phyloP scores from a whole-genome alignment of 53 echinoderm and acorn worm genomes.

The Astropecten irregularis region DNA sequence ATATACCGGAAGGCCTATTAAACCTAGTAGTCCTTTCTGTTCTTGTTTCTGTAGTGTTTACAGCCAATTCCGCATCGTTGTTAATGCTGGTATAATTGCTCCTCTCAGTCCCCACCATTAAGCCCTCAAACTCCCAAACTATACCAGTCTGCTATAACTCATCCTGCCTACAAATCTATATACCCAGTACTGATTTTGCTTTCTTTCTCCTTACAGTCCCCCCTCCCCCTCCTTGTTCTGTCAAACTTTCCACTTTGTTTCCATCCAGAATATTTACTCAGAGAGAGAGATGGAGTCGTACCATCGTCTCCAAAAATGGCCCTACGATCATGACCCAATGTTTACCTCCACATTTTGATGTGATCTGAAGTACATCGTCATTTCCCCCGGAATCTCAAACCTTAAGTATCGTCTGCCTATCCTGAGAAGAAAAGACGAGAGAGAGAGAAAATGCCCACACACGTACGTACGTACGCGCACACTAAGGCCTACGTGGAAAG shows the following conservation, averaged over 20 bases:
- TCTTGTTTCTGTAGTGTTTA: constrained; percentile 19
- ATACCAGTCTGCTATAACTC: constrained; percentile 5
- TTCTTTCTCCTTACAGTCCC: neutral
- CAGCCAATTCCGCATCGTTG: constrained; percentile 31
- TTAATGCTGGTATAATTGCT: constrained; percentile 42
- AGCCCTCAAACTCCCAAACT: no score
- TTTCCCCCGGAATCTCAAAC: no score
- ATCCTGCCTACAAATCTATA: neutral
- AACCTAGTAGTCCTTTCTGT: constrained; percentile 18
- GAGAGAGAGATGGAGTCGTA: constrained; percentile 21
- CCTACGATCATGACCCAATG: constrained; percentile 13
- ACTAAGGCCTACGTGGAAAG: no score
- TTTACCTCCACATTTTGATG: constrained; percentile 46
- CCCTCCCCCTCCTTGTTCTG: neutral
- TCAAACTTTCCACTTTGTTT: neutral
- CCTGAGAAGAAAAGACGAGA: no score
- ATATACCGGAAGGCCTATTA: constrained; percentile 19
- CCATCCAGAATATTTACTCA: constrained; percentile 27
- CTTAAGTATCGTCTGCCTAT: no score
- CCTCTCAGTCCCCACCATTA: neutral
- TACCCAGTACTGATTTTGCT: no score
- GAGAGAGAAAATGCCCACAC: no score
- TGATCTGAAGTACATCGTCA: constrained; percentile 25
- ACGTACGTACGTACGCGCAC: no score
- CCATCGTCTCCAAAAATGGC: constrained; percentile 40